Conservation (phyloP, 2,113 vertebrate genomes). For the Echinops telfairi region DNA sequence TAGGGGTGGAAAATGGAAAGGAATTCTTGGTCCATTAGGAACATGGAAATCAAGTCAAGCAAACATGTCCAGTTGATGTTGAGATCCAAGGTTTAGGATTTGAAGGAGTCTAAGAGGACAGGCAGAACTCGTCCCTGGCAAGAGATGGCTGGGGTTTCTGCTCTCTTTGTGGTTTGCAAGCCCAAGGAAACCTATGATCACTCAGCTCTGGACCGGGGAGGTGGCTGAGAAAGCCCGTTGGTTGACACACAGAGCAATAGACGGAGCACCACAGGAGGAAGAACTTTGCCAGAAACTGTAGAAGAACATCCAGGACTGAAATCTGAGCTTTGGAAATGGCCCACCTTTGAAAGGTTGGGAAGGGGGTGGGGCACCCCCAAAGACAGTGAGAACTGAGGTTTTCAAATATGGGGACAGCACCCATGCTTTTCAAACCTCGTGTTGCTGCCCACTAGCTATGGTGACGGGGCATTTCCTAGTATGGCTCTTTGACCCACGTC, state of each 20-base stretch:
- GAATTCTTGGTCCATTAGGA: background rate
- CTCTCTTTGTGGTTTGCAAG: background rate
- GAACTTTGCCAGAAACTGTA: background rate
- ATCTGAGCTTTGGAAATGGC: background rate
- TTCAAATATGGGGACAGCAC: background rate
- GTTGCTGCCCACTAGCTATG: background rate
- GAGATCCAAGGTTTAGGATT: background rate
- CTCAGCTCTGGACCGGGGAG: background rate
- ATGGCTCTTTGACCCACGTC: too few species aligned
- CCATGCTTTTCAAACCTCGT: background rate
- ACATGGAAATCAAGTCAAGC: constrained; percentile 11
- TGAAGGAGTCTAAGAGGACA: background rate
- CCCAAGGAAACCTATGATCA: background rate
- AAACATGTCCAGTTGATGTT: background rate
- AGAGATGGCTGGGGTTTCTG: background rate
- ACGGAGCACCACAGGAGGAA: background rate
- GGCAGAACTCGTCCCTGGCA: background rate
- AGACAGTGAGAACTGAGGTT: background rate
- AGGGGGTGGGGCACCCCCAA: background rate
- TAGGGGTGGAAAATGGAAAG: background rate
- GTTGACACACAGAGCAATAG: background rate
- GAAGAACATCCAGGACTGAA: background rate
- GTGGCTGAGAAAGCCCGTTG: background rate
- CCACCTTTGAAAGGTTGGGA: background rate
- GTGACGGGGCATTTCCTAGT: too few species aligned